These are phyloP conservation scores for fruit fly (Drosophila melanogaster) DNA, from an alignment of 1,140 invertebrate species.

Conservation along the genomic window Release_6_plus_ISO1_MT NT_037436.4:12846001-12846500, in stretches of 20 bases:
- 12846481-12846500: background rate
- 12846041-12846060: conserved; percentile 51
- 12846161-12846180: conserved; percentile 67
- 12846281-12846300: conserved; percentile 61
- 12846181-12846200: conserved; percentile 46
- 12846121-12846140: conserved; percentile 23
- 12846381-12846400: conserved; percentile 24
- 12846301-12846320: conserved; percentile 66
- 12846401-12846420: conserved; percentile 14
- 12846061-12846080: conserved; percentile 26
- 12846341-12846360: conserved; percentile 11
- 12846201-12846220: conserved; percentile 23
- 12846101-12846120: conserved; percentile 44
- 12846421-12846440: conserved; percentile 25
- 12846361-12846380: conserved; percentile 28
- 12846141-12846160: conserved; percentile 48
- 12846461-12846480: conserved; percentile 22
- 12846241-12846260: conserved; percentile 40
- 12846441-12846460: conserved; percentile 5
- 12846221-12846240: conserved; percentile 9
- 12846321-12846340: conserved; percentile 49
- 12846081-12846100: conserved; percentile 45
- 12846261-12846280: conserved; percentile 65
- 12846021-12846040: conserved; percentile 78
- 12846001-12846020: conserved; percentile 44